Base-by-base conservation (phyloP, 2,797 vertebrate genomes). In the Calcarius lapponicus region DNA sequence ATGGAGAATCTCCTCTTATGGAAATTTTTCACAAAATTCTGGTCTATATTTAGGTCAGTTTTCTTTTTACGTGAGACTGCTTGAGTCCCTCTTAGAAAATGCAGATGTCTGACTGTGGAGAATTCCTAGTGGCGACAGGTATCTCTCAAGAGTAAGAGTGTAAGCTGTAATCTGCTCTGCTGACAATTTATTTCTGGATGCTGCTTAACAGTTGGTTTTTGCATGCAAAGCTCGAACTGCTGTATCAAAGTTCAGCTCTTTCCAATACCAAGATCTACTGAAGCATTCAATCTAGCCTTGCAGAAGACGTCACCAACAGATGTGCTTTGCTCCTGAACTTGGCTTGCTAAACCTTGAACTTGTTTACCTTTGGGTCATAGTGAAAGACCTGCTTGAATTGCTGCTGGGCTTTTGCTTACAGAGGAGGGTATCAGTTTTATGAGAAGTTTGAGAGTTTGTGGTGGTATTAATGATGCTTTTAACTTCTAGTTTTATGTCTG, bases 391-490 rank as follows among this genome's bases (percentile, higher is more conserved):
- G 38, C 38, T 86, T 79, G 75, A 66, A 64, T 29, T 79, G 70
- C 56, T 91, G 21, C 85, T 92, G 87, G 25, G 56, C 53, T 96
- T 89, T 73, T 91, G 40, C 76, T 90, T 78, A 21, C 22, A 73
- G 73, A 51, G 36, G 75, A 89, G 25, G 10, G 4, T 85, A 73
- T 81, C 48, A 16, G 36, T 81, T 88, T 79, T 88, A 28, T 22
- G 56, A 86, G 58, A 47, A 91, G 24, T 78, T 87, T 75, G 76
- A 88, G 78, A 91, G 61, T 69, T 93, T 84, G 42, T 81, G 76
- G 36, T 88, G 45, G 16, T 67, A 70, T 84, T 92, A 86, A 92
- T 67, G 47, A 40, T 94, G 62, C 54, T 79, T 93, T 83, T 66
- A 88, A 45, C 25, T 89, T 88, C 58, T 58, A 75, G 50, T 24